Base-by-base conservation (phyloP, 1,140 invertebrate species). In the Drosophila fuyamai region DNA sequence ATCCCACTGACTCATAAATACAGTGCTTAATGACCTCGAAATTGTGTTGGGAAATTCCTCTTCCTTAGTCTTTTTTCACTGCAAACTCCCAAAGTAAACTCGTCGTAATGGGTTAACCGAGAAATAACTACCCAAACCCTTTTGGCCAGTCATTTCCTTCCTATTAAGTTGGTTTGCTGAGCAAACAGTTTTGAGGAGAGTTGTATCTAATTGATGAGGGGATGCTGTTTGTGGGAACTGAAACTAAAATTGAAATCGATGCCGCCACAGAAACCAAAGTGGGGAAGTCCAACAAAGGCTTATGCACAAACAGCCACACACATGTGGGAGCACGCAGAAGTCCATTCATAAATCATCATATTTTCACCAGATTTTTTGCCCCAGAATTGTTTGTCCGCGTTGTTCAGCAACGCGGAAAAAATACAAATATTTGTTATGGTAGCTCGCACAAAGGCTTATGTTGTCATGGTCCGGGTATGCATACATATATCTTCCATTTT, bases 331-430 rank as follows among this genome's bases (percentile, higher is more conserved):
- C 23, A 40, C 57, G 13, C 35, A 35, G 40, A 18, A n/a, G 29
- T 35, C 63, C 59, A 86, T 86, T 79, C 82, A 85, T 85, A 85
- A 82, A 85, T 85, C 82, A 85, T 85, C 82, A 82, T 82, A 57
- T 71, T 70, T 71, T 70, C 51, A 57, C 66, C 38, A 54, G 62
- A 40, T 67, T 76, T 76, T 73, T 48, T 27, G 16, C 13, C 13
- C 18, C 47, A 27, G 36, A 58, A 41, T 40, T 65, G 72, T 74
- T 75, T 65, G 59, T 59, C 40, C 57, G 29, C 27, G 1, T 35
- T 36, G 70, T 67, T 76, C 50, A 38, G 41, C 70, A 85, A 68
- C 74, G 74, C 75, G 65, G 60, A 75, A 81, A 82, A 85, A 60
- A 53, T 56, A 65, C 83, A 85, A 85, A 85, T 86, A 85, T 85